These are phyloP conservation scores for Amniataba percoides DNA, from an alignment of 2,797 vertebrate species.

Conservation along the genomic window DNA sequence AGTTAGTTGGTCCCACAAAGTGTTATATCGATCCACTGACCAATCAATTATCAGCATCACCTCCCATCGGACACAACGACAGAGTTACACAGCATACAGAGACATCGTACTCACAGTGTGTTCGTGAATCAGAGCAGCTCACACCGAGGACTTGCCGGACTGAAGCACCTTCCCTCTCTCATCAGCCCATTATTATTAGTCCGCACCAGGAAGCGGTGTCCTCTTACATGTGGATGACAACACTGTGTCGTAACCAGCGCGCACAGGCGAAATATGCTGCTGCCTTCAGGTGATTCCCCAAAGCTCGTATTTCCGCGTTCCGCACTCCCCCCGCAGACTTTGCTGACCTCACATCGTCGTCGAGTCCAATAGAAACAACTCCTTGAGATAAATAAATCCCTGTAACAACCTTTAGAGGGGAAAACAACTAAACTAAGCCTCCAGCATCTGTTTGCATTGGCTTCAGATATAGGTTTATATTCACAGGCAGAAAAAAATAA, in stretches of 20 bases:
- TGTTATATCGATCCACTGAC: background rate
- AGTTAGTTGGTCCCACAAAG: background rate
- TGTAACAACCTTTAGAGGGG: no score
- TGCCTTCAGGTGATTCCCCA: slow-evolving; percentile 46
- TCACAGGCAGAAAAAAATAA: no score
- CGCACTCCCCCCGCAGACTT: no score
- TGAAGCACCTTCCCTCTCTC: slow-evolving; percentile 17
- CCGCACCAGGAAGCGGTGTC: slow-evolving; percentile 85
- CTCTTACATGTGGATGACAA: slow-evolving; percentile 70
- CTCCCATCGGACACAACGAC: background rate
- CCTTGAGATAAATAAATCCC: no score
- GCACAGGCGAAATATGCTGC: slow-evolving; percentile 1
- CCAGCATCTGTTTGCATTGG: background rate
- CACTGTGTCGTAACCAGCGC: slow-evolving; percentile 66
- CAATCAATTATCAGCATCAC: slow-evolving; percentile 17
- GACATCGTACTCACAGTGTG: slow-evolving; percentile 10
- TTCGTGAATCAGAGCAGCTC: background rate
- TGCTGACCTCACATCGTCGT: no score
- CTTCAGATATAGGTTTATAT: background rate
- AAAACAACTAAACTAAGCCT: no score
- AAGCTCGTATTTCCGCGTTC: slow-evolving; percentile 40
- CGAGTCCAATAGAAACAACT: no score
- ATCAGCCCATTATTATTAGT: slow-evolving; percentile 40
- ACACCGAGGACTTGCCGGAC: slow-evolving; percentile 27
- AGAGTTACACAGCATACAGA: background rate